These are phyloP conservation scores for Leptocoma aspasia DNA, from an alignment of 2,113 vertebrate species.

Conservation along the genomic window DNA sequence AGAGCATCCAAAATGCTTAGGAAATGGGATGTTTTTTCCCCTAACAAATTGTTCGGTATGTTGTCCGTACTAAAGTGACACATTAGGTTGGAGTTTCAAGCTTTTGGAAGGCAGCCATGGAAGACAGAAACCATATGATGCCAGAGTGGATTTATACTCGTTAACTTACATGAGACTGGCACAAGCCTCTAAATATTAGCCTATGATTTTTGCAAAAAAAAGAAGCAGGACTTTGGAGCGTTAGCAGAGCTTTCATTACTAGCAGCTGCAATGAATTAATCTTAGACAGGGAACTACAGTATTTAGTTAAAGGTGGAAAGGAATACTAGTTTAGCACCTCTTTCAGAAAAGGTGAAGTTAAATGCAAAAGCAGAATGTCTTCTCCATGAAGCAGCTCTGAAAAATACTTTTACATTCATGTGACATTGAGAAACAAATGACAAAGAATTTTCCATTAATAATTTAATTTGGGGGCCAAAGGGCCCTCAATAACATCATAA, in stretches of 20 bases:
- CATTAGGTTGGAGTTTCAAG: neutral
- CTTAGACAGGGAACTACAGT: neutral
- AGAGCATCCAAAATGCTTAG: neutral
- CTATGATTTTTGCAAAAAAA: neutral
- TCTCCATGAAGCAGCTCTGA: neutral
- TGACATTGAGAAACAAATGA: slow-evolving; percentile 56
- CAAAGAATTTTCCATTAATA: slow-evolving; percentile 54
- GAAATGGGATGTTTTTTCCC: neutral
- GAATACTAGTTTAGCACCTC: neutral
- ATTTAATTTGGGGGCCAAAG: slow-evolving; percentile 43
- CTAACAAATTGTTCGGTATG: neutral
- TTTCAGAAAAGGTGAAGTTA: neutral
- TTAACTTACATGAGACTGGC: neutral
- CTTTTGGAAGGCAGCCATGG: neutral
- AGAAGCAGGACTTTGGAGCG: neutral
- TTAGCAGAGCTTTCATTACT: neutral
- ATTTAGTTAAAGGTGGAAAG: neutral
- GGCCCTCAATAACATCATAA: slow-evolving; percentile 30
- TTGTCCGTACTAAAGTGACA: neutral
- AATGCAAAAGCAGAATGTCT: neutral
- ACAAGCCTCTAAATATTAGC: neutral
- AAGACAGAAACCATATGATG: neutral
- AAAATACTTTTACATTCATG: slow-evolving; percentile 49
- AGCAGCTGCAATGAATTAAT: neutral
- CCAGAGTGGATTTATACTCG: neutral